Conservation (phyloP, 2,113 vertebrate species). For the Amphiprion ocellaris region DNA sequence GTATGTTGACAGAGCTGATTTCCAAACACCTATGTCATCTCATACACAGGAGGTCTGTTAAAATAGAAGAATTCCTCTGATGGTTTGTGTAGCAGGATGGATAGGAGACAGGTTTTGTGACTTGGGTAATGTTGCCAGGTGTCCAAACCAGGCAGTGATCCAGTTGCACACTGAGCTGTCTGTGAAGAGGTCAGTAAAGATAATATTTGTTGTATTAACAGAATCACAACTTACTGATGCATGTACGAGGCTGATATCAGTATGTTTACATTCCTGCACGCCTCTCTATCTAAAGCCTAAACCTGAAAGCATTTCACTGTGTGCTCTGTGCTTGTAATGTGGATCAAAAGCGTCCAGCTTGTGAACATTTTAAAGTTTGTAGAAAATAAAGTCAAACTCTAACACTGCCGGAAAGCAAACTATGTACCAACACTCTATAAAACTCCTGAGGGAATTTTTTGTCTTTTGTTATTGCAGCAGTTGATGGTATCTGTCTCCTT, state of each 20-base stretch:
- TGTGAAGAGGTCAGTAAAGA: background rate
- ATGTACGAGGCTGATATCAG: background rate
- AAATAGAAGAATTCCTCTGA: slow-evolving; percentile 17
- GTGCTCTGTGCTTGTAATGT: background rate
- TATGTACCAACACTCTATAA: too few species aligned
- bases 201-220: slow-evolving; percentile 17
- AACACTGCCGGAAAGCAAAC: too few species aligned
- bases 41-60: slow-evolving; percentile 6
- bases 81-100: background rate
- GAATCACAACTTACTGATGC: slow-evolving; percentile 1
- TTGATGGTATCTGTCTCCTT: too few species aligned
- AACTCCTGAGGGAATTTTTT: too few species aligned
- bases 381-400: too few species aligned
- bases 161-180: slow-evolving; percentile 15
- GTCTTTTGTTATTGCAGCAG: too few species aligned
- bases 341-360: background rate
- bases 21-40: slow-evolving; percentile 7
- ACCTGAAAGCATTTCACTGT: background rate
- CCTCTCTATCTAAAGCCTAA: background rate
- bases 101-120: slow-evolving; percentile 15
- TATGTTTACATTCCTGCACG: background rate
- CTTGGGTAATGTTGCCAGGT: background rate
- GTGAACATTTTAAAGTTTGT: background rate
- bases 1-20: slow-evolving; percentile 33
- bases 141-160: slow-evolving; percentile 37